Percentiles rank a stretch among this genome's conserved stretches.
These are phyloP conservation scores for Phallusia fumigata DNA, from an alignment of 23 tunicate genomes.

Conservation along the genomic window DNA sequence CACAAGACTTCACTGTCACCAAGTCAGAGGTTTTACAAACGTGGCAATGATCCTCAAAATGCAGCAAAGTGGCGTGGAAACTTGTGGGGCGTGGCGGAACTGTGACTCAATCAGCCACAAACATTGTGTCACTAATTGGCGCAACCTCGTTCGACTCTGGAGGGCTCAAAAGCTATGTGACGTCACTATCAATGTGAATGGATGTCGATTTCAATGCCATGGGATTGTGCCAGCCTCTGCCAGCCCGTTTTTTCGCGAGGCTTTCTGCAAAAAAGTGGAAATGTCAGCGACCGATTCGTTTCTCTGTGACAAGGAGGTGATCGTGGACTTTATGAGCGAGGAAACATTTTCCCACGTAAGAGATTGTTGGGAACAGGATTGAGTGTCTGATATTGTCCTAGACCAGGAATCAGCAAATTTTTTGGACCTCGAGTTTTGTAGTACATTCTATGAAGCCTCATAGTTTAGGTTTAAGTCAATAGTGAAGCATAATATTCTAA, in stretches of 20 bases:
- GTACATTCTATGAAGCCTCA: too few relatives aligned
- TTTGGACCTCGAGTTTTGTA: too few relatives aligned
- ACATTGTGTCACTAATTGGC: conserved; percentile 82
- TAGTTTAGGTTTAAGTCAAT: too few relatives aligned
- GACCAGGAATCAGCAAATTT: too few relatives aligned
- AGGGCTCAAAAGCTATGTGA: conserved; percentile 88
- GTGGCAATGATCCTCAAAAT: neutral
- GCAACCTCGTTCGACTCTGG: conserved; percentile 80
- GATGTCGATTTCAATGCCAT: conserved; percentile 60
- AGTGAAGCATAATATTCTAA: too few relatives aligned
- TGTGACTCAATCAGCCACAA: conserved; percentile 65
- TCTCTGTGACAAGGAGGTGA: conserved; percentile 61
- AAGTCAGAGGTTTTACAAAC: too few relatives aligned
- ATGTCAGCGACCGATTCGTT: conserved; percentile 43
- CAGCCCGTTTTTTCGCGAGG: conserved; percentile 80
- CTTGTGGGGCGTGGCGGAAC: conserved; percentile 33
- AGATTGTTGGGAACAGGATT: too few relatives aligned
- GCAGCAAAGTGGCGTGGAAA: neutral
- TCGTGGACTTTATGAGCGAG: conserved; percentile 67
- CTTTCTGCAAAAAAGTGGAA: conserved; percentile 53
- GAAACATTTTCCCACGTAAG: conserved; percentile 77
- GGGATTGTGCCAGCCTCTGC: conserved; percentile 74
- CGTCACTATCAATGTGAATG: conserved; percentile 57
- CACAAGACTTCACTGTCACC: too few relatives aligned
- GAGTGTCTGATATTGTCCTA: too few relatives aligned